Conservation (phyloP, 2,113 vertebrate species). For the Oncorhynchus nerka region DNA sequence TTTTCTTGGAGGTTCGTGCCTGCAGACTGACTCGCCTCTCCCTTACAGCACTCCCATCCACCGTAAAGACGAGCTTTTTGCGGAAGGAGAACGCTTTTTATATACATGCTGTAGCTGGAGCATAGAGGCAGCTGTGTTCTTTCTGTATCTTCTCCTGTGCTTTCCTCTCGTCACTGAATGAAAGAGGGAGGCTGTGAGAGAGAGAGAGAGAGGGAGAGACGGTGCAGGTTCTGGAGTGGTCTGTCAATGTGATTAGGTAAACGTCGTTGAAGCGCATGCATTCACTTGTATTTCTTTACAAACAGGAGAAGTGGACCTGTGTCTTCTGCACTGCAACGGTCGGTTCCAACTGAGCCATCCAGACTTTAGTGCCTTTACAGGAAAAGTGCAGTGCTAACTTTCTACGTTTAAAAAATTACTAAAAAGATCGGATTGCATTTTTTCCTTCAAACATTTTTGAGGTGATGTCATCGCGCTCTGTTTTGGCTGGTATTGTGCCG, state of each 20-base stretch:
- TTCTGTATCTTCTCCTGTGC: slow-evolving; percentile 30
- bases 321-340: slow-evolving; percentile 43
- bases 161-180: slow-evolving; percentile 58
- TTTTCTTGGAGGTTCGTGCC: slow-evolving; percentile 75
- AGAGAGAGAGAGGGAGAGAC: slow-evolving; percentile 17
- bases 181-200: slow-evolving; percentile 46
- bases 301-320: slow-evolving; percentile 47
- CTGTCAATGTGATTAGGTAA: slow-evolving; percentile 64
- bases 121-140: slow-evolving; percentile 50
- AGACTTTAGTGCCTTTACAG: slow-evolving; percentile 38
- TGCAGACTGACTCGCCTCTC: slow-evolving; percentile 73
- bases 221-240: slow-evolving; percentile 59
- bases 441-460: slow-evolving; percentile 72
- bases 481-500: slow-evolving; percentile 74
- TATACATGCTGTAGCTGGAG: slow-evolving; percentile 60
- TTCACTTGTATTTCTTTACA: slow-evolving; percentile 57
- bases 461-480: slow-evolving; percentile 78
- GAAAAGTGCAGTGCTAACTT: slow-evolving; percentile 69
- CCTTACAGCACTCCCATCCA: slow-evolving; percentile 55
- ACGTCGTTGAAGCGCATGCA: slow-evolving; percentile 48
- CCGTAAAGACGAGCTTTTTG: slow-evolving; percentile 57
- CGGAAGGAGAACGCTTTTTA: slow-evolving; percentile 56
- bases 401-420: slow-evolving; percentile 72
- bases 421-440: slow-evolving; percentile 76
- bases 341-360: slow-evolving; percentile 27